Evolutionary conservation across 1,140 invertebrate genomes (phyloP).

Genomic region (Eriocheir sinensis): DNA sequence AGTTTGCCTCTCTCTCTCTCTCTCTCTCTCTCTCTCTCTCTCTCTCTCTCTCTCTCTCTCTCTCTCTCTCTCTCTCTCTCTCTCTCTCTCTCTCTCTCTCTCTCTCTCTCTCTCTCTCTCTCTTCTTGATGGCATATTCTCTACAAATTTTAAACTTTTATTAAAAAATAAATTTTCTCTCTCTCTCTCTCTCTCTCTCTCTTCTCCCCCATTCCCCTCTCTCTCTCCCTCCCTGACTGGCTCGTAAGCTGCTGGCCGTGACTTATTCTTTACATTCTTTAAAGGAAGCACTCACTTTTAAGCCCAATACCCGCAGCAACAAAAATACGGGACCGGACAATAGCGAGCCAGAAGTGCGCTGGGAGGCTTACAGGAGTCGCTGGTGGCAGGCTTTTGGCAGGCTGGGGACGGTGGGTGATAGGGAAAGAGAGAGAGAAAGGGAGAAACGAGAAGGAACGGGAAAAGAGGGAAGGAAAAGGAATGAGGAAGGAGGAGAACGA

Average conservation of each 20-base stretch:
- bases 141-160: not conserved
- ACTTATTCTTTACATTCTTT: not conserved
- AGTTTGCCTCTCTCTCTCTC: constrained; percentile 19
- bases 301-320: not conserved
- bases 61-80: constrained; percentile 42
- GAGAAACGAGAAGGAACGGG: not conserved
- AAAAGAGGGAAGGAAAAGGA: not conserved
- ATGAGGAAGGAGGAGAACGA: not conserved
- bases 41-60: constrained; percentile 38
- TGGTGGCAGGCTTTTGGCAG: not conserved
- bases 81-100: constrained; percentile 35
- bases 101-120: constrained; percentile 15
- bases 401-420: not conserved
- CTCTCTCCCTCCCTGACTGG: not conserved
- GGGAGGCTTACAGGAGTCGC: not conserved
- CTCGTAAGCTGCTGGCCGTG: not conserved
- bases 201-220: constrained; percentile 25
- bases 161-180: not conserved
- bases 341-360: too few relatives aligned
- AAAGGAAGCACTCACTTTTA: not conserved
- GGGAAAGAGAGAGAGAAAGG: not conserved
- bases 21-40: constrained; percentile 34
- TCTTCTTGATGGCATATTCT: not conserved
- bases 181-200: not conserved
- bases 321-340: not conserved